These are phyloP conservation scores for Nyctibius grandis DNA, from an alignment of 2,797 vertebrate species.

Conservation along the genomic window DNA sequence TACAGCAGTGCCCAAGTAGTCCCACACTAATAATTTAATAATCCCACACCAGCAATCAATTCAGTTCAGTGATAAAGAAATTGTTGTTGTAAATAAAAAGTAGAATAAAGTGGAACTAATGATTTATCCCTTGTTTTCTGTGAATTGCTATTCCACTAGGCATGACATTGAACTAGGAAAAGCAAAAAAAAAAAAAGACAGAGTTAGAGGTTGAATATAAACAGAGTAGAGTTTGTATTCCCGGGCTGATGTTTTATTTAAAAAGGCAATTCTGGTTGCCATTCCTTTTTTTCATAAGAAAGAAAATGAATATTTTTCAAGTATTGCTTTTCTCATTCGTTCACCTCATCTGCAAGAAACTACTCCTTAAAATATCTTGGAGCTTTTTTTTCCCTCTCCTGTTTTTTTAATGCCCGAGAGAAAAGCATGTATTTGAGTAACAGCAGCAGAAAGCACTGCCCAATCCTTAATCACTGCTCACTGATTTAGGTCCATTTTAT, in stretches of 20 bases:
- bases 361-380: not conserved
- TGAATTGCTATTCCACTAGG: not conserved
- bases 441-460: conserved; percentile 9
- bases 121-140: conserved; percentile 19
- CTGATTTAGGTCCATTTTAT: conserved; percentile 68
- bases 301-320: conserved; percentile 15
- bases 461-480: conserved; percentile 73
- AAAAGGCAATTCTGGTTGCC: conserved; percentile 30
- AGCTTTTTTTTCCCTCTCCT: not conserved
- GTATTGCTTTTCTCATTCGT: not conserved
- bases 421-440: not conserved
- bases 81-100: conserved; percentile 34
- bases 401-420: not conserved
- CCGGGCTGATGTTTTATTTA: conserved; percentile 62
- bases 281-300: not conserved
- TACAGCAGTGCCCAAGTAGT: not conserved
- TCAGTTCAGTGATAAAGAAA: not conserved
- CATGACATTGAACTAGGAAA: not conserved
- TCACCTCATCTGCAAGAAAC: not conserved
- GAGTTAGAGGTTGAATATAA: not conserved
- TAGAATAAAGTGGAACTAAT: conserved; percentile 40
- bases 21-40: conserved; percentile 16
- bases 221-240: conserved; percentile 21
- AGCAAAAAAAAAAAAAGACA: not conserved
- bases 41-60: conserved; percentile 7